phyloP scores from a whole-genome alignment of 2,797 vertebrate species.

The Scleropages formosus region DNA sequence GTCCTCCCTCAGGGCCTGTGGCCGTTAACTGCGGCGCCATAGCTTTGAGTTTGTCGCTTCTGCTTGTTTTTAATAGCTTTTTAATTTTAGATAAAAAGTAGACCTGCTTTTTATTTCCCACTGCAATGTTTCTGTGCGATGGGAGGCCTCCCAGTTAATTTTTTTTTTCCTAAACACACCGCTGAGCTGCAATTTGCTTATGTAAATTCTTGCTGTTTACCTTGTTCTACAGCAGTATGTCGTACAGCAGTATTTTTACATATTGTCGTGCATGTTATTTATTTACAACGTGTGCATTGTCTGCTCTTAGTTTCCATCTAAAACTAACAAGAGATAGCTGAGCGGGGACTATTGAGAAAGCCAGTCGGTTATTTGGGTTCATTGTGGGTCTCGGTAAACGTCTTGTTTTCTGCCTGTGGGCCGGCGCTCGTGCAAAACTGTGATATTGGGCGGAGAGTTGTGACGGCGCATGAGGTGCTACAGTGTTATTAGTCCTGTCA shows the following conservation, averaged over 20 bases:
- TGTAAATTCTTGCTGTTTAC: slow-evolving; percentile 43
- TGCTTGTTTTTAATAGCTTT: slow-evolving; percentile 16
- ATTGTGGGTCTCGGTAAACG: background rate
- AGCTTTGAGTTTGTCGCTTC: background rate
- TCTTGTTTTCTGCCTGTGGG: too few relatives aligned
- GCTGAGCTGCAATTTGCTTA: slow-evolving; percentile 41
- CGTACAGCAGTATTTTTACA: background rate
- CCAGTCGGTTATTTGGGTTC: background rate
- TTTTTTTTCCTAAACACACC: background rate
- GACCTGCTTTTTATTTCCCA: slow-evolving; percentile 16
- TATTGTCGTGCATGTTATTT: background rate
- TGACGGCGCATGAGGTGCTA: too few relatives aligned
- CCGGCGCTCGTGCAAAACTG: too few relatives aligned
- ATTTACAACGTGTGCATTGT: background rate
- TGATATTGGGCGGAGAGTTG: too few relatives aligned
- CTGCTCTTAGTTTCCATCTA: background rate
- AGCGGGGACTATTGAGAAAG: background rate
- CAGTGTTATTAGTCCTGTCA: too few relatives aligned
- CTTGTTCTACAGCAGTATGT: too few relatives aligned
- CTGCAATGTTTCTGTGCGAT: background rate
- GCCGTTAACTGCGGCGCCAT: background rate
- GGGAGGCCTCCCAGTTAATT: background rate
- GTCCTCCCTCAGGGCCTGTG: background rate
- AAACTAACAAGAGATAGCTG: background rate
- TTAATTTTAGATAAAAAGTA: slow-evolving; percentile 12